These are phyloP conservation scores for Tenualosa thibaudeaui DNA, from an alignment of 2,797 vertebrate species.

Conservation along the genomic window DNA sequence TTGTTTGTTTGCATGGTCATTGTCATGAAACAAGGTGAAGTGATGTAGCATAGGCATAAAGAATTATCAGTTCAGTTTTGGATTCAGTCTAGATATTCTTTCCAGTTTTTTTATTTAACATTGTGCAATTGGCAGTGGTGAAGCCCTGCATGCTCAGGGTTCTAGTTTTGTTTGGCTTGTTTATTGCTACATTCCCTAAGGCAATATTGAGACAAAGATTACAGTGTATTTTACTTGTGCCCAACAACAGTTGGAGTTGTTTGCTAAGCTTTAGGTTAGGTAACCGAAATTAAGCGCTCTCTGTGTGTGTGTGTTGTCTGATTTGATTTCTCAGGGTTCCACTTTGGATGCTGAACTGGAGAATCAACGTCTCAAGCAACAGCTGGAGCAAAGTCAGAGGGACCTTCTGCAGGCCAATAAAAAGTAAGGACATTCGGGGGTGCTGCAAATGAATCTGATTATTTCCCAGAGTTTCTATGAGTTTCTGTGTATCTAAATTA, in stretches of 20 bases:
- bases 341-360: slow-evolving; percentile 57
- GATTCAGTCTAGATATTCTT: too few relatives aligned
- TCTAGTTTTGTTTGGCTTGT: too few relatives aligned
- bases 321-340: background rate
- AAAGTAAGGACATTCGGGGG: slow-evolving; percentile 75
- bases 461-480: slow-evolving; percentile 1
- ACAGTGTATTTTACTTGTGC: background rate
- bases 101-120: too few relatives aligned
- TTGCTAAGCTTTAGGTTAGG: background rate
- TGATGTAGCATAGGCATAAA: too few relatives aligned
- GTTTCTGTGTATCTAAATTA: too few relatives aligned
- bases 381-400: slow-evolving; percentile 73
- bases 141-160: too few relatives aligned
- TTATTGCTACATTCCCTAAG: background rate
- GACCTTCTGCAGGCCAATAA: slow-evolving; percentile 77
- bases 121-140: too few relatives aligned
- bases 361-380: slow-evolving; percentile 66
- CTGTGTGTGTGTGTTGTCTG: background rate
- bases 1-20: background rate
- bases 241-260: background rate
- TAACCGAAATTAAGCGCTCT: background rate
- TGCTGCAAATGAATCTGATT: background rate
- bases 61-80: too few relatives aligned
- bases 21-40: too few relatives aligned
- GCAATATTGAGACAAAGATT: background rate